Base-by-base conservation (phyloP, 2,113 vertebrate species). In the Falcunculus frontatus region DNA sequence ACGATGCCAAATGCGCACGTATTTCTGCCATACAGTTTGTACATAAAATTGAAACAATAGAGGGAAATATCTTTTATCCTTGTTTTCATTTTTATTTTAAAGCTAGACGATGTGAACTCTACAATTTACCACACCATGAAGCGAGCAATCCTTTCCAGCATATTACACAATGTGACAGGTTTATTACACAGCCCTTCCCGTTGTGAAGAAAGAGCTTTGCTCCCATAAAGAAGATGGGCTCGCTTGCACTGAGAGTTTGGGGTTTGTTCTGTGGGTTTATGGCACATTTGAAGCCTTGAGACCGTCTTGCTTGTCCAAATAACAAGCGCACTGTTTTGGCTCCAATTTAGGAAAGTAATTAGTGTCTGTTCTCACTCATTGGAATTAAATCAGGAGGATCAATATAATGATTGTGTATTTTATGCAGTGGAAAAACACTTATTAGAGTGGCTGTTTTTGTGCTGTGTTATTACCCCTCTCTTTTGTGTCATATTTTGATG, bases 31-130 rank as follows among this genome's bases (percentile, higher is more conserved):
- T 90, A 60, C 64, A 93, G 79, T 95, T 97, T 95, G 85, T 87
- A 75, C 88, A 93, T 97, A 93, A 96, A 95, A 95, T 86, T 75
- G 93, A 93, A 95, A 96, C 96, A 97, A 94, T 97, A 85, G 79
- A 92, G 88, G 92, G 93, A 92, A 96, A 87, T 94, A 96, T 94
- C 94, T 96, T 97, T 95, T 95, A 94, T 96, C 73, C 86, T 94
- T 96, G 96, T 93, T 96, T 95, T 96, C 90, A 78, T 96, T 97
- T 96, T 92, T 92, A 68, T 96, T 96, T 96, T 96, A 96, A 95
- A 89, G 95, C 86, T 69, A 72, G 92, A 88, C 76, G 33, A 93
- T 64, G 86, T 64, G 90, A 95, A 75, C 90, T 72, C 56, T 84
- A 57, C 88, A 44, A 84, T 89, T 94, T 87, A 94, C 49, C 69